A percentile compares a stretch with the other conserved stretches of the same genome.
These are phyloP conservation scores for Tapera naevia DNA, from an alignment of 2,797 vertebrate genomes.

Conservation along the genomic window DNA sequence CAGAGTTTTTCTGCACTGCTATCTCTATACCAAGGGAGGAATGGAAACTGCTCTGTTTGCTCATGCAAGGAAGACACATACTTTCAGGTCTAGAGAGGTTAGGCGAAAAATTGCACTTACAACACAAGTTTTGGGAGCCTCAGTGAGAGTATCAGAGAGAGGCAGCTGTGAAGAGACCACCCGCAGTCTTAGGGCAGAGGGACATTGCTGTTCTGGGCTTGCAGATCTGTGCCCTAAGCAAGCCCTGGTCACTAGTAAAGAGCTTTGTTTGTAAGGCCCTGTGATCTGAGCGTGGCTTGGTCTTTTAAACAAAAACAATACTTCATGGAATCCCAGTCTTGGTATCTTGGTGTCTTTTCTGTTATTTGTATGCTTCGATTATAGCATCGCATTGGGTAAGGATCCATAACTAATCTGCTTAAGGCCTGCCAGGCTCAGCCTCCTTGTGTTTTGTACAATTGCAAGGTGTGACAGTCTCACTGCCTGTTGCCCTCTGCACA, in stretches of 20 bases:
- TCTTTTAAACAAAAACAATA: constrained; percentile 1
- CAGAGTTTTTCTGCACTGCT: background rate
- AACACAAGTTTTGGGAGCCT: background rate
- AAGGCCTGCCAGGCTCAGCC: background rate
- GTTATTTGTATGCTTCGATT: background rate
- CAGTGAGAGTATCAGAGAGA: background rate
- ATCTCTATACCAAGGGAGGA: background rate
- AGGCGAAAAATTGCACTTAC: rapidly evolving
- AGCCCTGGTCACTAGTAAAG: background rate
- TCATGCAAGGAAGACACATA: background rate
- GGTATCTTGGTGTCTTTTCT: background rate
- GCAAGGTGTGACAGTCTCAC: background rate
- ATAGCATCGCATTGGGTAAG: background rate
- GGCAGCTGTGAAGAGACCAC: background rate
- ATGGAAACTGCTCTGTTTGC: background rate
- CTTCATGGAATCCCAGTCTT: background rate
- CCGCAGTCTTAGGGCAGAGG: background rate
- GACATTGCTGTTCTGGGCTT: background rate
- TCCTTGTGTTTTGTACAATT: background rate
- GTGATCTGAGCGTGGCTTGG: background rate
- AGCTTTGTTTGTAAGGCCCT: background rate
- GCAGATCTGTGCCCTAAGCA: background rate
- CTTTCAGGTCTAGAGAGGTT: background rate
- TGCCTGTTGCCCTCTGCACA: background rate
- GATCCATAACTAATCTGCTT: background rate